Base-by-base conservation (phyloP, 2,888 invertebrate genomes). In the Erebia epiphron region DNA sequence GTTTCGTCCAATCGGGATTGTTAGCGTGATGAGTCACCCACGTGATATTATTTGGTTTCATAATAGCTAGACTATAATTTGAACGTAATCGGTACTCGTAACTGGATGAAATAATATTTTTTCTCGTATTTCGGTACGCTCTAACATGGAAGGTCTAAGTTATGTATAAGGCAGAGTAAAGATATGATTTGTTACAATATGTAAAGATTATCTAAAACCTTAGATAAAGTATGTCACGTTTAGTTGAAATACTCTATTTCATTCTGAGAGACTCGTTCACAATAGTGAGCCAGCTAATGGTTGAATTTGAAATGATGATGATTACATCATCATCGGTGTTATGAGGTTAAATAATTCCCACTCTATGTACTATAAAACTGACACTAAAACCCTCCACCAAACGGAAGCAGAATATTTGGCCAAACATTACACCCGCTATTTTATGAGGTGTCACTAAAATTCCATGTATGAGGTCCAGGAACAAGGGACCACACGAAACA, bases 11-110 rank as follows among this genome's bases (percentile, higher is more conserved):
- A 89, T 89, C 87, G 88, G 86, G 85, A 88, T 87, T 78, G 87
- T 89, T 86, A 84, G 83, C 81, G 80, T 74, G 76, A 82, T 89
- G 88, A 88, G 83, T 88, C 88, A 83, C 77, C 75, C 86, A 87
- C 87, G 86, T 86, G 87, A 89, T 90, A 89, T 89, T 91, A 90
- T 92, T 90, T 90, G 87, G 86, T 87, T 89, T 87, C 82, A 80
- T 90, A 90, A 91, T 90, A 84, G 83, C 84, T 78, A 80, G 79
- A 52, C 56, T 67, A 58, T 67, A 67, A 67, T 67, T 67, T 67
- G 49, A 14, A 54, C 16, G 57, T 66, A 57, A 56, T 65, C 54
- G 65, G 21, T 62, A 49, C n/a, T 62, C 49, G 62, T 62, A 62
- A 62, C 49, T 62, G 62, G 46, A 62, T 21, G 21, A 14, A 62